phyloP scores from a whole-genome alignment of 2,113 vertebrate genomes.

The Herpetotheres cachinnans region DNA sequence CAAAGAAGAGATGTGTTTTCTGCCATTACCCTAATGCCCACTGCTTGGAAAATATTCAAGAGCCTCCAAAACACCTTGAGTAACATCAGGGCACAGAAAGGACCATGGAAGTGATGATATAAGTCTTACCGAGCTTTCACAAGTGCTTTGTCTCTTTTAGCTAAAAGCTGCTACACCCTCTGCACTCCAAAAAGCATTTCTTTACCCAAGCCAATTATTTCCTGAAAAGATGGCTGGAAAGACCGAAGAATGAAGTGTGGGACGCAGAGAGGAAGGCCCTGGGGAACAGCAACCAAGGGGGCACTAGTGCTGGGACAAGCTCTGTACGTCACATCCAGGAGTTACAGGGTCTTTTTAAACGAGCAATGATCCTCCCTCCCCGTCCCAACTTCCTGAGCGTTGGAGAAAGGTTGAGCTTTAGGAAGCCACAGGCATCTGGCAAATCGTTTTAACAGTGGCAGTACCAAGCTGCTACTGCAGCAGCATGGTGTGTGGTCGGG shows the following conservation, averaged over 20 bases:
- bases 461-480: not conserved
- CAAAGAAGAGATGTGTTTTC: not conserved
- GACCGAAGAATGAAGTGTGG: not conserved
- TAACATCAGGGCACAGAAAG: not conserved
- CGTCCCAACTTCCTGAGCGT: not conserved
- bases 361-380: not conserved
- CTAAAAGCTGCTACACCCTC: not conserved
- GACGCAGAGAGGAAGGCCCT: not conserved
- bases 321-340: rapidly evolving
- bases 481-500: rapidly evolving
- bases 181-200: not conserved
- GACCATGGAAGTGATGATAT: not conserved
- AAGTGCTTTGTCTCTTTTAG: not conserved
- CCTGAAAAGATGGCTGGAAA: not conserved
- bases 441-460: not conserved
- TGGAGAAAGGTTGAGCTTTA: not conserved
- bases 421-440: not conserved
- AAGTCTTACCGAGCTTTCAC: not conserved
- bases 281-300: not conserved
- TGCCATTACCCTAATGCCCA: not conserved
- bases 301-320: not conserved
- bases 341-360: not conserved
- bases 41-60: not conserved
- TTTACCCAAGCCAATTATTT: not conserved
- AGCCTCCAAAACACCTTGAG: not conserved